Evolutionary conservation across 2,797 vertebrate genomes (phyloP).

Genomic region (Florisuga fusca): DNA sequence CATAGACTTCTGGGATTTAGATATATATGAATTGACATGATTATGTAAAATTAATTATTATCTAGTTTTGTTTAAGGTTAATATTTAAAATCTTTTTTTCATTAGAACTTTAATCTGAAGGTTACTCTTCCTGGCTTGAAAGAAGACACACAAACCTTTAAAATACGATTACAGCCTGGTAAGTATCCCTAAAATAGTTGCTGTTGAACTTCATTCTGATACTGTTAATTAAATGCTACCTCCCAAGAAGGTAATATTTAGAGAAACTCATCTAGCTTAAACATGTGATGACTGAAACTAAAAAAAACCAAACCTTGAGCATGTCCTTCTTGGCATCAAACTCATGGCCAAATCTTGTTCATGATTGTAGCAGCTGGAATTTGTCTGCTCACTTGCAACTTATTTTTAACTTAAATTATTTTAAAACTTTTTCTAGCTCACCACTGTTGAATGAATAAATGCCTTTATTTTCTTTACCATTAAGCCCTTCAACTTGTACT

Average conservation of each 20-base stretch:
- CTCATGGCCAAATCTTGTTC: background rate
- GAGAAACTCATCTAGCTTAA: background rate
- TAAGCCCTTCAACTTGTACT: background rate
- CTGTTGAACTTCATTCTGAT: background rate
- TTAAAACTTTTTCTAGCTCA: background rate
- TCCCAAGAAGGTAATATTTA: background rate
- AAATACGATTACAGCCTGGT: slow-evolving; percentile 87
- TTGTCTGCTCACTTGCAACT: background rate
- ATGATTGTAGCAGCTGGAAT: background rate
- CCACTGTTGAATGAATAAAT: background rate
- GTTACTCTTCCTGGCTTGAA: slow-evolving; percentile 86
- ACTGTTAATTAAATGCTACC: background rate
- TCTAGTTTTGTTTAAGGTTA: background rate
- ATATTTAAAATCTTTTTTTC: slow-evolving; percentile 47
- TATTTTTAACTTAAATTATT: background rate
- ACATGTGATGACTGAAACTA: background rate
- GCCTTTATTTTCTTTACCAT: background rate
- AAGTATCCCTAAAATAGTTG: slow-evolving; percentile 43
- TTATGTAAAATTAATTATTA: background rate
- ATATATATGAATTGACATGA: background rate
- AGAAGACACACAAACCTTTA: slow-evolving; percentile 79
- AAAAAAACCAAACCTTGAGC: background rate
- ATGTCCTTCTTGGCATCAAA: background rate
- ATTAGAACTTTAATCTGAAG: slow-evolving; percentile 84
- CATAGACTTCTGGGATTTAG: background rate